These are phyloP conservation scores for Actinostola sp. DNA, from an alignment of 92 coral and sea anemone species.

Conservation along the genomic window DNA sequence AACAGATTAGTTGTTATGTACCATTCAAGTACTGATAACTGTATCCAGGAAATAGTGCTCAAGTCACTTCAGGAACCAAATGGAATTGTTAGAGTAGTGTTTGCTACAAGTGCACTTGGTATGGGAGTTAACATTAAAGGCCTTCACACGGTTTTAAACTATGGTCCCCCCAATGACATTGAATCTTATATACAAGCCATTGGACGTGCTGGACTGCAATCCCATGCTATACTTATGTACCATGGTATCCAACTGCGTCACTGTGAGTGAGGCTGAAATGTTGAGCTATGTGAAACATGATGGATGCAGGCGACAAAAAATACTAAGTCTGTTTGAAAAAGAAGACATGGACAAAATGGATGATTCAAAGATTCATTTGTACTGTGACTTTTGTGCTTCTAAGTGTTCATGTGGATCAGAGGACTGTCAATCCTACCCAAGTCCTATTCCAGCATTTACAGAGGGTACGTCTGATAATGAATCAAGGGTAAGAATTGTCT, in stretches of 20 bases:
- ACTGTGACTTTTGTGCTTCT: slow-evolving; percentile 44
- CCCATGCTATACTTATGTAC: slow-evolving; percentile 38
- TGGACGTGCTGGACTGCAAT: slow-evolving; percentile 42
- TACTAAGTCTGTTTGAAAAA: slow-evolving; percentile 36
- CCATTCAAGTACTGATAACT: slow-evolving; percentile 43
- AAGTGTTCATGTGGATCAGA: slow-evolving; percentile 33
- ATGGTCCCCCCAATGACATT: slow-evolving; percentile 49
- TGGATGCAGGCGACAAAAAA: slow-evolving; percentile 25
- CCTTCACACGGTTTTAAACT: slow-evolving; percentile 31
- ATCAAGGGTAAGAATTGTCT: slow-evolving; percentile 6
- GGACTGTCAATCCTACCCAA: slow-evolving; percentile 22
- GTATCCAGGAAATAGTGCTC: slow-evolving; percentile 25
- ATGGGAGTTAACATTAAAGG: slow-evolving; percentile 54
- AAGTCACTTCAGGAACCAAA: slow-evolving; percentile 27
- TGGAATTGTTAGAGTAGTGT: slow-evolving; percentile 44
- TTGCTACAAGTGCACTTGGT: slow-evolving; percentile 52
- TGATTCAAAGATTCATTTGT: slow-evolving; percentile 38
- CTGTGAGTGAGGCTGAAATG: slow-evolving; percentile 50
- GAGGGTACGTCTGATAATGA: not conserved
- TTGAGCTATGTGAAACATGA: slow-evolving; percentile 31
- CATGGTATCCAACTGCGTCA: slow-evolving; percentile 45
- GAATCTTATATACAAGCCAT: slow-evolving; percentile 47
- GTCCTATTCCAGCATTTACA: slow-evolving; percentile 8
- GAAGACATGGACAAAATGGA: too few species aligned
- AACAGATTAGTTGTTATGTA: slow-evolving; percentile 56